Evolutionary conservation across 35 echinoderm and acorn worm species (phyloP).

Genomic region (Amphiura filiformis): DNA sequence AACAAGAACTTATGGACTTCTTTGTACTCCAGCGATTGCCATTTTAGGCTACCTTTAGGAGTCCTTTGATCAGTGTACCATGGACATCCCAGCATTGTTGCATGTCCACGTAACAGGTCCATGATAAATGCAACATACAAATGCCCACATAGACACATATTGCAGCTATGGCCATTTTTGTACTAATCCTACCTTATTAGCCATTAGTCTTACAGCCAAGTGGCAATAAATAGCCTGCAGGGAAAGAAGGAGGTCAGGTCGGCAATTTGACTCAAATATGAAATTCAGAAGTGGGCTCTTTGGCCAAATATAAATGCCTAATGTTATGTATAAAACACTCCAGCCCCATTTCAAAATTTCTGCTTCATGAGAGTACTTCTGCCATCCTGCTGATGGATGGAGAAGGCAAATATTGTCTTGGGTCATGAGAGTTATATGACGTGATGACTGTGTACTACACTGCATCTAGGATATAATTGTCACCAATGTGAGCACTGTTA

Average conservation of each 20-base stretch:
- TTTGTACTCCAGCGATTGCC: no score
- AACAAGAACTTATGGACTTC: no score
- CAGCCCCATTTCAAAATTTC: neutral
- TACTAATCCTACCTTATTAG: neutral
- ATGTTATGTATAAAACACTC: constrained; percentile 1
- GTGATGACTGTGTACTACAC: no score
- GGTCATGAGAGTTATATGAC: neutral
- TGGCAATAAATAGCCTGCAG: neutral
- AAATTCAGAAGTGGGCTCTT: constrained; percentile 3
- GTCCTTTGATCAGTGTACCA: no score
- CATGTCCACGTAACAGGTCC: no score
- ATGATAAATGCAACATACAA: no score
- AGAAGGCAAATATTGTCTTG: neutral
- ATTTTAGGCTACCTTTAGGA: no score
- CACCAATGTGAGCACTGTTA: no score
- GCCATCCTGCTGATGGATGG: neutral
- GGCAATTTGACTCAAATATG: constrained; percentile 2
- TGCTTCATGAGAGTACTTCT: neutral
- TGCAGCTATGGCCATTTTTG: no score
- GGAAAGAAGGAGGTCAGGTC: neutral
- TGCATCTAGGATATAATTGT: no score
- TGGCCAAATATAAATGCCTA: constrained; percentile 7
- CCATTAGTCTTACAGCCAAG: neutral
- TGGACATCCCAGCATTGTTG: no score
- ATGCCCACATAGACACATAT: no score